Conservation (phyloP, 2,888 invertebrate species). For the Torymus aiolomorphi region DNA sequence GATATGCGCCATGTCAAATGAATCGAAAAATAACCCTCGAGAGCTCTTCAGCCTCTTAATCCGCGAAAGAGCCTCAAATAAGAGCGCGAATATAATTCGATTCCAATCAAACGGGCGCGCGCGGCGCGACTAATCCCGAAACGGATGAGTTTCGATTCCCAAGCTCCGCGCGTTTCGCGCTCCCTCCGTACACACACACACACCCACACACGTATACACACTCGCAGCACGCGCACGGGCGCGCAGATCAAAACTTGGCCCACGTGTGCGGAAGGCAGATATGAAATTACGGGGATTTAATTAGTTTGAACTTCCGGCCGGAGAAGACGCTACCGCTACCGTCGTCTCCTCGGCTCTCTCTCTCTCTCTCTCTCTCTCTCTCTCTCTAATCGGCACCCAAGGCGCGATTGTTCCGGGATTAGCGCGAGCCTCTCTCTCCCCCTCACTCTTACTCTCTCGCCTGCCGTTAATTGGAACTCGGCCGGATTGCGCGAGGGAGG, state of each 20-base stretch:
- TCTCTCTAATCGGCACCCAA: slow-evolving; percentile 69
- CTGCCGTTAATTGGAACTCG: slow-evolving; percentile 70
- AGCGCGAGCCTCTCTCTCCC: slow-evolving; percentile 57
- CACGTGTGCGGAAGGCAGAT: slow-evolving; percentile 74
- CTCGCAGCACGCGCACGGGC: neutral
- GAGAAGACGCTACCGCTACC: slow-evolving; percentile 37
- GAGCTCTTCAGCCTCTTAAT: slow-evolving; percentile 10
- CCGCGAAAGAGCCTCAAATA: slow-evolving; percentile 20
- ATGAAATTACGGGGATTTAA: slow-evolving; percentile 75
- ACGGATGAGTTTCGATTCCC: slow-evolving; percentile 39
- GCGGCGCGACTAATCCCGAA: slow-evolving; percentile 32
- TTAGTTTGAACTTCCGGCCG: slow-evolving; percentile 71
- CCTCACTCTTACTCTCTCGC: slow-evolving; percentile 40
- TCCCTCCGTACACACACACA: neutral
- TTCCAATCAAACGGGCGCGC: slow-evolving; percentile 29
- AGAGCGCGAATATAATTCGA: slow-evolving; percentile 33
- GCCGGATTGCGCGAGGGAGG: slow-evolving; percentile 35
- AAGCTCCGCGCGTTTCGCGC: slow-evolving; percentile 10
- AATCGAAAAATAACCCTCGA: too few species aligned
- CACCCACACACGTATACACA: neutral
- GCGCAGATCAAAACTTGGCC: slow-evolving; percentile 52
- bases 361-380: slow-evolving; percentile 65
- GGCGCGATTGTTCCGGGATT: slow-evolving; percentile 73
- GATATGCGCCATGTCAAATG: too few species aligned
- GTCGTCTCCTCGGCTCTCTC: slow-evolving; percentile 51